Evolutionary conservation across 2,113 vertebrate species (phyloP), one percentile per base, ranked within the genome.

Genomic region (Sturnira hondurensis): DNA sequence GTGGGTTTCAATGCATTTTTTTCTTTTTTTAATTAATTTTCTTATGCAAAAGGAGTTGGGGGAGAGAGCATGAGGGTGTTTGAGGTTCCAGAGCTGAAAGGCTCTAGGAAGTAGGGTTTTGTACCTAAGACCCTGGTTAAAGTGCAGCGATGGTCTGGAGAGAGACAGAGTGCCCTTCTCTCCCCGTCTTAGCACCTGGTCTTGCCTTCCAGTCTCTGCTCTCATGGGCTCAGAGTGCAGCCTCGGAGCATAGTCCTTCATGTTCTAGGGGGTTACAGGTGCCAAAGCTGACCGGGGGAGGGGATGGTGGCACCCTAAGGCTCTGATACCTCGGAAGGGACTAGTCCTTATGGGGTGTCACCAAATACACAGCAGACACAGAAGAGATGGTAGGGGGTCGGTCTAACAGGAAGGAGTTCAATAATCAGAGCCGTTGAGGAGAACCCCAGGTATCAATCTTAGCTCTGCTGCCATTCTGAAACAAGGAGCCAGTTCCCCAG

Each of bases 111-210:
- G 95, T 93, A 97, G 91, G 91, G 95, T 95, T 97, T 97, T 97
- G 96, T 97, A 97, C 96, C 95, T 96, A 97, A 97, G 96, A 97
- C 97, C 97, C 96, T 98, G 97, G 97, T 98, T 98, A 98, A 98
- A 97, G 97, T 98, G 97, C 97, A 97, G 91, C 94, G 97, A 95
- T 96, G 96, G 96, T 96, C 93, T 94, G 93, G 95, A 97, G 95
- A 95, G 95, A 96, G 91, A 89, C 68, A 77, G 83, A 47, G 33
- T 33, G 56, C 74, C 73, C 88, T 68, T 73, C 96, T 94, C 89
- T 95, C 94, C 89, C 94, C 96, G 96, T 94, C 95, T 89, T 97
- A 97, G 97, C 97, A 97, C 97, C 97, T 97, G 97, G 94, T 94
- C 97, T 97, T 97, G 93, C 95, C 92, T 93, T 97, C 94, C 85